Conservation (phyloP, 2,113 vertebrate species). For the Martes martes region DNA sequence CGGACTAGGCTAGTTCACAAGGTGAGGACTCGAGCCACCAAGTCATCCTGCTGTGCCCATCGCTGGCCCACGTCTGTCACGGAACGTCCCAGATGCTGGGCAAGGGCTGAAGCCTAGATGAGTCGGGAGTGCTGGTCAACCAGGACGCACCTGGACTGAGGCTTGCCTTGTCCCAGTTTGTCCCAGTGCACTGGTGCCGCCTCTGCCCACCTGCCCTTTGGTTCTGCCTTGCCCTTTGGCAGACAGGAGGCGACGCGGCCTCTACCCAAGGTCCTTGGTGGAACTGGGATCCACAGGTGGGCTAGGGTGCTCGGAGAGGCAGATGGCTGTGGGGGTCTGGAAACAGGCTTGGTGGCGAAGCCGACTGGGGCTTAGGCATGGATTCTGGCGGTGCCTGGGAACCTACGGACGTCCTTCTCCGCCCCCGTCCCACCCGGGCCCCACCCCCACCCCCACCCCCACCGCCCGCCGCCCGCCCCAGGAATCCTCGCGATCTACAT, state of each 20-base stretch:
- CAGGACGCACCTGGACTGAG: neutral
- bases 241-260: rapidly evolving
- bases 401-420: neutral
- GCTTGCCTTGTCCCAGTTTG: neutral
- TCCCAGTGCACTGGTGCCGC: too few species aligned
- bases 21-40: neutral
- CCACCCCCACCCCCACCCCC: too few species aligned
- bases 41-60: neutral
- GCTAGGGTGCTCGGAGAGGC: neutral
- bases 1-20: neutral
- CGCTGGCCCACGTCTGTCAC: neutral
- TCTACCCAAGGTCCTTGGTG: too few species aligned
- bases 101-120: neutral
- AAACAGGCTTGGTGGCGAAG: neutral
- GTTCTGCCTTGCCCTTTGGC: rapidly evolving
- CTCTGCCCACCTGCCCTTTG: neutral
- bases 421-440: too few species aligned
- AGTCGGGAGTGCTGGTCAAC: neutral
- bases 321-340: neutral
- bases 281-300: neutral
- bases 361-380: neutral
- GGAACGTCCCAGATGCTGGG: neutral
- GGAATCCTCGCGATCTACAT: too few species aligned
- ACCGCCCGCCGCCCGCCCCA: too few species aligned
- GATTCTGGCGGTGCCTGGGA: too few species aligned